Base-by-base conservation (phyloP, 1,140 invertebrate species). In the Oscheius sp. region DNA sequence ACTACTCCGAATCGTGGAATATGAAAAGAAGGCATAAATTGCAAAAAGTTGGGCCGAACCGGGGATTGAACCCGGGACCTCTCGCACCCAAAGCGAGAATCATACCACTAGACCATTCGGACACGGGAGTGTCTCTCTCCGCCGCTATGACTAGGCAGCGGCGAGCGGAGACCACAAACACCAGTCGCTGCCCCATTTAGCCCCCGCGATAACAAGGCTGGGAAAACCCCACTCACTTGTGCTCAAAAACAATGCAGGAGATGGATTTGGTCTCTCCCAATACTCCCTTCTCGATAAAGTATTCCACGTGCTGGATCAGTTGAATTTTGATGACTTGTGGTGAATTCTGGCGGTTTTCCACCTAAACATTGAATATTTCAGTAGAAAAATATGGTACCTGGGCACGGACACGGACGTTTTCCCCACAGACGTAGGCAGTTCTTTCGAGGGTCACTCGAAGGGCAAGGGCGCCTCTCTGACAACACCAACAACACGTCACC, bases 401-500 rank as follows among this genome's bases (percentile, higher is more conserved):
- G 1, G 90, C 90, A 82, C 90, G 89, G 15, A 92, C 83, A 79
- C 90, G 89, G 38, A 93, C 88, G 76, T 90, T 90, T 85, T 92
- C 91, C 3, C 91, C 91, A 79, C 90, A 91, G 58, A 91, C 91
- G 85, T 92, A 93, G 7, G 91, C 91, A 7, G 89, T 90, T 74
- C 91, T 85, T 82, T 92, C 91, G 35, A 93, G 84, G 38, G 90
- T 88, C 32, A 90, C 89, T 69, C 90, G 86, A 34, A 93, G 85
- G 42, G 88, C 88, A 0, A 92, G 88, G 18, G 90, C 89, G 3
- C 91, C 90, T 70, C 89, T 87, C 78, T 89, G 88, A 83, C 91
- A 92, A 79, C 91, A 92, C 82, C 91, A 91, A 78, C 91, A 92
- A 81, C 91, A 92, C 10, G 88, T 89, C 42, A 89, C 88, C 73